Conservation (phyloP, 1,140 invertebrate species). For the Drosophila serrata region DNA sequence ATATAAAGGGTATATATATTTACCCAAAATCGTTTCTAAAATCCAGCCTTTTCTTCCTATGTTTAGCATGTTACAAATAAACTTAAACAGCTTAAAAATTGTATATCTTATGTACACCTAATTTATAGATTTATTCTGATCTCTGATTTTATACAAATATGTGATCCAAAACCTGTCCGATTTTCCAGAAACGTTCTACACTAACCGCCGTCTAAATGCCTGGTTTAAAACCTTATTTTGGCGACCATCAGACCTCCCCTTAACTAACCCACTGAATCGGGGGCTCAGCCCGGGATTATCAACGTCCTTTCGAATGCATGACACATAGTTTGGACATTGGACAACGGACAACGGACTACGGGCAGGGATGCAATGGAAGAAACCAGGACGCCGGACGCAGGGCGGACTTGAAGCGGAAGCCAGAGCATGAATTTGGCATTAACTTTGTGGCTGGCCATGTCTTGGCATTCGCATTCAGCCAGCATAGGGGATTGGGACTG, state of each 20-base stretch:
- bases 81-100: neutral
- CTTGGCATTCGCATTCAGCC: slow-evolving; percentile 56
- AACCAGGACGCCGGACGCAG: neutral
- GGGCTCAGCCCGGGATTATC: slow-evolving; percentile 53
- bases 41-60: too few species aligned
- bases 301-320: slow-evolving; percentile 58
- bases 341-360: slow-evolving; percentile 2
- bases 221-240: slow-evolving; percentile 7
- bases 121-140: too few species aligned
- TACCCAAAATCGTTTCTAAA: too few species aligned
- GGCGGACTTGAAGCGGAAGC: slow-evolving; percentile 41
- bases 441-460: slow-evolving; percentile 66
- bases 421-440: slow-evolving; percentile 72
- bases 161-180: neutral
- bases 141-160: neutral
- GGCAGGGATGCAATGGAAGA: slow-evolving; percentile 3
- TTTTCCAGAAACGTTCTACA: neutral
- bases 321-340: slow-evolving; percentile 33
- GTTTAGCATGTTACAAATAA: too few species aligned
- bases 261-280: neutral
- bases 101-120: neutral
- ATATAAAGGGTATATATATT: too few species aligned
- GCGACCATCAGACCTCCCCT: neutral
- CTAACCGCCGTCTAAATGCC: neutral
- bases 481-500: slow-evolving; percentile 8